Evolutionary conservation across 2,888 invertebrate species (phyloP), one percentile per base, ranked within the genome.

Genomic region (Bembecia ichneumoniformis): DNA sequence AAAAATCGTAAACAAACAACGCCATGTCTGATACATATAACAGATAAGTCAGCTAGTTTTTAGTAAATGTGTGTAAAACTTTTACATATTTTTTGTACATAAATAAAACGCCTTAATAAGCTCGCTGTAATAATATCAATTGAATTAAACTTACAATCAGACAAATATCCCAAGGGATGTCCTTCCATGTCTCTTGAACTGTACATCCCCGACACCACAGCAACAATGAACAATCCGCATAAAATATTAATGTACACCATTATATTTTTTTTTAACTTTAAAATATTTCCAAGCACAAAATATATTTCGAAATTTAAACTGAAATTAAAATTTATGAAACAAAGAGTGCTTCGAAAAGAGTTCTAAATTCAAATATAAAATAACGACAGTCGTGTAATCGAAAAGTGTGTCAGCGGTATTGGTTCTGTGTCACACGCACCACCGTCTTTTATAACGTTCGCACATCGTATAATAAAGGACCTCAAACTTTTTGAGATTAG

Each of bases 181-280:
- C 82, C 82, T 47, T 78, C 81, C 49, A 73, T 20, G 11, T 60
- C 60, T 36, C 70, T 77, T 0, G 68, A 66, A 54, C 74, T 76
- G n/a, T 66, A 52, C 67, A 74, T 68, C 0, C 64, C 49, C 1
- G 52, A 44, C 46, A 60, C 62, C 52, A 55, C 50, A 7, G 62
- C 55, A 20, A 66, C 13, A 5, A 60, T 52, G 28, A 57, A 45
- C 48, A 43, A 56, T n/a, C 58, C 11, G 11, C 3, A 35, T 9
- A 35, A 5, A 3, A 13, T n/a, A n/a, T n/a, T 40, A 5, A 40
- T 1, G 11, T n/a, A 13, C 40, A 40, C 40, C 40, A 40, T 40
- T 13, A n/a, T n/a, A n/a, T 40, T 13, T 40, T n/a, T 40, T 28
- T 40, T n/a, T 36, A 3, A 10, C 7, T 28, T 1, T 4, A 9